These are phyloP conservation scores for Malurus splendens DNA, from an alignment of 2,797 vertebrate species.

Conservation along the genomic window DNA sequence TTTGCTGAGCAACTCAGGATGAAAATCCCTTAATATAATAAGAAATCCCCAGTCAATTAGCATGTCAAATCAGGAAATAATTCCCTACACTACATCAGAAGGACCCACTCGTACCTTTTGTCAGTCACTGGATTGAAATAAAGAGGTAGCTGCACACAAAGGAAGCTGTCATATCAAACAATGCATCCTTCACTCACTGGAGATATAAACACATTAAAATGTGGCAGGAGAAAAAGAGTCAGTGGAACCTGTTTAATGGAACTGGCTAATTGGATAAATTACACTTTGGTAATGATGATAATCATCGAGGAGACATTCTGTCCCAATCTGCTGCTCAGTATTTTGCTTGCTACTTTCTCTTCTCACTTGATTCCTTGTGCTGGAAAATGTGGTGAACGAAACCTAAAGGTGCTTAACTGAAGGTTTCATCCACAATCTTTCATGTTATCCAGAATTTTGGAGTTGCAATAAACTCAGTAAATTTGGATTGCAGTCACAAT, in stretches of 20 bases:
- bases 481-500: not conserved
- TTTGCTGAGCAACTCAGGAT: not conserved
- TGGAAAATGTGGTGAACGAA: not conserved
- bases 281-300: constrained; percentile 52
- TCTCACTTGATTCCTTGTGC: not conserved
- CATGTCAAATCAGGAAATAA: constrained; percentile 51
- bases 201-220: constrained; percentile 51
- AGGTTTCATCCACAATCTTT: not conserved
- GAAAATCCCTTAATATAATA: constrained; percentile 2
- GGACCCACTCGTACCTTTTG: constrained; percentile 50
- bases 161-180: constrained; percentile 43
- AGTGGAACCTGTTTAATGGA: constrained; percentile 43
- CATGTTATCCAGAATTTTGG: not conserved
- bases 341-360: not conserved
- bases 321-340: not conserved
- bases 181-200: constrained; percentile 28
- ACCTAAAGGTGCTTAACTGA: not conserved
- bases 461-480: not conserved
- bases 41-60: constrained; percentile 35
- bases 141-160: constrained; percentile 26
- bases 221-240: constrained; percentile 47
- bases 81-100: constrained; percentile 39
- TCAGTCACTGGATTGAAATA: constrained; percentile 50
- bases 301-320: constrained; percentile 36
- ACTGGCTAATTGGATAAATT: constrained; percentile 66